Percentiles rank a stretch among this genome's conserved stretches.
phyloP scores from a whole-genome alignment of 1,140 invertebrate species.

The Mylabris phalerata region DNA sequence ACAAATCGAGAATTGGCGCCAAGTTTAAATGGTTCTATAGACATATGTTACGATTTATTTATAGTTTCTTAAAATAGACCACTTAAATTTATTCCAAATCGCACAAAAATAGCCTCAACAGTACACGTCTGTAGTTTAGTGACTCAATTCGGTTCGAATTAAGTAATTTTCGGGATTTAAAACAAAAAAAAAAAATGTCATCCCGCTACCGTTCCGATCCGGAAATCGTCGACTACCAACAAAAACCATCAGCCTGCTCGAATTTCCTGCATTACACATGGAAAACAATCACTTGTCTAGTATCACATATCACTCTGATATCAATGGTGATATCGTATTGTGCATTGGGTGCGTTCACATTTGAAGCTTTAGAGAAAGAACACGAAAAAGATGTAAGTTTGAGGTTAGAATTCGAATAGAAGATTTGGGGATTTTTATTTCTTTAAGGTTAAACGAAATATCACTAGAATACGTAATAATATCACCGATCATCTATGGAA shows the following conservation, averaged over 20 bases:
- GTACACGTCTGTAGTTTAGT: too few species aligned
- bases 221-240: not conserved
- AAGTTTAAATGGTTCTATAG: too few species aligned
- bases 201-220: too few species aligned
- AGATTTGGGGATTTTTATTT: too few species aligned
- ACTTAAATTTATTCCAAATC: too few species aligned
- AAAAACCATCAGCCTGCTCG: constrained; percentile 32
- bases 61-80: too few species aligned
- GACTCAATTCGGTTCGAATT: too few species aligned
- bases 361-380: constrained; percentile 68
- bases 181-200: too few species aligned
- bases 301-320: constrained; percentile 81
- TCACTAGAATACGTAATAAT: constrained; percentile 62
- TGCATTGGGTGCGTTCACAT: constrained; percentile 78
- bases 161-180: too few species aligned
- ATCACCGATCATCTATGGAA: constrained; percentile 75
- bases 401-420: not conserved
- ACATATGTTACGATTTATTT: too few species aligned
- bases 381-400: constrained; percentile 65
- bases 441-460: constrained; percentile 67
- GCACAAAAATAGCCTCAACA: too few species aligned
- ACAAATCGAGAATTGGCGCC: too few species aligned
- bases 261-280: constrained; percentile 47
- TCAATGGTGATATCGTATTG: constrained; percentile 84
- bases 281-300: constrained; percentile 77